Conservation (phyloP, 2,797 vertebrate species). For the Tokudaia muenninki region DNA sequence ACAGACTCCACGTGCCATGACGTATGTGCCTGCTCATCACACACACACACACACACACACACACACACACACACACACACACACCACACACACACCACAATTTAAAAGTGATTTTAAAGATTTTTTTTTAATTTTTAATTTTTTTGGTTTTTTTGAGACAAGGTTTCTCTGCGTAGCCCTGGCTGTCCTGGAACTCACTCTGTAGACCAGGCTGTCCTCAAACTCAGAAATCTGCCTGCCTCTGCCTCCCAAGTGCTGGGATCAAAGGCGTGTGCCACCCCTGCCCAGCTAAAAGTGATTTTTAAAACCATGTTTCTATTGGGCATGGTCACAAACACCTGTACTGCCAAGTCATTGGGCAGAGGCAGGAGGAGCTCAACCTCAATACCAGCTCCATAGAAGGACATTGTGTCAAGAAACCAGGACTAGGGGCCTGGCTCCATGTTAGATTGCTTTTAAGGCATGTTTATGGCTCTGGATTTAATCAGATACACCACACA, state of each 20-base stretch:
- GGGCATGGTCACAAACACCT: not conserved
- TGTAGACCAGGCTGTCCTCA: too few relatives aligned
- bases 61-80: too few relatives aligned
- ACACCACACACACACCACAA: too few relatives aligned
- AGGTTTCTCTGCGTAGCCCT: too few relatives aligned
- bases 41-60: not conserved
- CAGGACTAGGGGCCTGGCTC: not conserved
- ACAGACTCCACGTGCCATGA: not conserved
- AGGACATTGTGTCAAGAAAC: not conserved
- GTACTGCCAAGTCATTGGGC: not conserved
- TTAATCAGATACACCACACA: not conserved
- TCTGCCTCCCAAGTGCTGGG: too few relatives aligned
- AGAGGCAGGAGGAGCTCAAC: not conserved
- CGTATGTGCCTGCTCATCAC: not conserved
- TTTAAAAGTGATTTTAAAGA: too few relatives aligned
- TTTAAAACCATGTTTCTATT: not conserved
- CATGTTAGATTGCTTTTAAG: not conserved
- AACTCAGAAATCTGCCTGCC: too few relatives aligned
- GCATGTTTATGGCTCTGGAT: not conserved
- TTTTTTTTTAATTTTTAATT: too few relatives aligned
- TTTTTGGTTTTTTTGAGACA: too few relatives aligned
- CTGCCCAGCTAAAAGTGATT: not conserved
- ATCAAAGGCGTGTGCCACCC: too few relatives aligned
- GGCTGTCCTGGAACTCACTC: too few relatives aligned
- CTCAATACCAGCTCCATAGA: not conserved